Base-by-base conservation (phyloP, 2,113 vertebrate species). In the Cyanistes caeruleus region DNA sequence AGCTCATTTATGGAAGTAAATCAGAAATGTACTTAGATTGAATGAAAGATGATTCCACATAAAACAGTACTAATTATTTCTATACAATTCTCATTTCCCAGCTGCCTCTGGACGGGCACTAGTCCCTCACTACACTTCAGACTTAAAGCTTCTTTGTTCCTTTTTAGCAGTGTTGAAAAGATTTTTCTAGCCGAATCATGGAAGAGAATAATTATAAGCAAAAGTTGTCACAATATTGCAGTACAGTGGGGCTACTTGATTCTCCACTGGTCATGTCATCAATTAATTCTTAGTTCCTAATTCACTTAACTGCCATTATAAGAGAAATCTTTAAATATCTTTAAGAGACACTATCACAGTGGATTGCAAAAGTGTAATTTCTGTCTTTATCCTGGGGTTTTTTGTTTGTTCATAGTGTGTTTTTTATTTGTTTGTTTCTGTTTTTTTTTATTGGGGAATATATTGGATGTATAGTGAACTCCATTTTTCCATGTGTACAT, bases 401-500 rank as follows among this genome's bases (percentile, higher is more conserved):
- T 43, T 58, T 60, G 6, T 67, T 76, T 39, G 16, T 64, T 43
- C 48, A 23, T 68, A 55, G 15, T n/a, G 15, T 51, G 33, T 0
- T 24, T 64, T 74, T 75, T n/a, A 8, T 64, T 72, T 23, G 10
- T 56, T 63, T 31, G 22, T 59, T 53, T 39, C 39, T 11, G 19
- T 13, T 75, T 28, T 86, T 86, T 80, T 78, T 84, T 87, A 20
- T 58, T 69, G 52, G 19, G 62, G n/a, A 76, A 76, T 88, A 90
- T 93, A 93, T 92, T 90, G 63, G 72, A 39, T 88, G 33, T 88
- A 69, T 79, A 60, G 84, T 30, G 21, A 89, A 84, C 44, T 87
- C 35, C 39, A 15, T 79, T 90, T 89, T 90, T 76, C 88, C 56
- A 65, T 74, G 77, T 70, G 52, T 90, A 92, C 80, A 87, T 93